Evolutionary conservation across 2,797 vertebrate genomes (phyloP), one percentile per base, ranked within the genome.

Genomic region (Catostomus latipinnis): DNA sequence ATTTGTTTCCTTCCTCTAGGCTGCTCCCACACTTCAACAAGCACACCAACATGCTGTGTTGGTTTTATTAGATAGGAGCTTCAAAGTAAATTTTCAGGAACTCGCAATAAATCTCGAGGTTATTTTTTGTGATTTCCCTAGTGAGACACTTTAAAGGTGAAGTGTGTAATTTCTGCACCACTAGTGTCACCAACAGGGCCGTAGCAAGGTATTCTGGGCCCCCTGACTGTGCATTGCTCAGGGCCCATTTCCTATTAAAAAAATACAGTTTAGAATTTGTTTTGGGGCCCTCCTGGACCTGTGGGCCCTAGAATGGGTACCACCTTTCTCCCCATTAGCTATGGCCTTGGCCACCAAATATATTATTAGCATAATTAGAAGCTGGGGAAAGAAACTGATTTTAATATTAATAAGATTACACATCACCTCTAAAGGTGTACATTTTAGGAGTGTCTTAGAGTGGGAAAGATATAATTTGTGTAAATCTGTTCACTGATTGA

Each of bases 11-110:
- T 67, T 34, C 58, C 14, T 5, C 48, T 4, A 8, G 5, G 48
- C 34, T 0, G 0, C 60, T 46, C 5, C 61, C 52, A 13, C 43
- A 56, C n/a, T 22, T 74, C 61, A 45, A 43, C 60, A 63, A 9
- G 13, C n/a, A 0, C 9, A n/a, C 50, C 7, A 6, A n/a, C 34
- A 75, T 56, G 49, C 46, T 56, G 62, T 67, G 18, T 34, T 67
- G 53, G 11, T 54, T 54, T 56, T 56, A 65, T 75, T 65, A 65
- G 73, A 65, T 52, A 45, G 22, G 9, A 16, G n/a, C 6, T 67
- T 6, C 1, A 65, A 57, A 57, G 53, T 58, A 57, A 76, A 76
- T 67, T 14, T 14, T 76, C 8, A 76, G 9, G 5, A 76, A 11
- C 53, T 10, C 14, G n/a, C 12, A 34, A 4, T 58, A 57, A 34